Base-by-base conservation (phyloP, 1,140 invertebrate species). In the Monochamus saltuarius region DNA sequence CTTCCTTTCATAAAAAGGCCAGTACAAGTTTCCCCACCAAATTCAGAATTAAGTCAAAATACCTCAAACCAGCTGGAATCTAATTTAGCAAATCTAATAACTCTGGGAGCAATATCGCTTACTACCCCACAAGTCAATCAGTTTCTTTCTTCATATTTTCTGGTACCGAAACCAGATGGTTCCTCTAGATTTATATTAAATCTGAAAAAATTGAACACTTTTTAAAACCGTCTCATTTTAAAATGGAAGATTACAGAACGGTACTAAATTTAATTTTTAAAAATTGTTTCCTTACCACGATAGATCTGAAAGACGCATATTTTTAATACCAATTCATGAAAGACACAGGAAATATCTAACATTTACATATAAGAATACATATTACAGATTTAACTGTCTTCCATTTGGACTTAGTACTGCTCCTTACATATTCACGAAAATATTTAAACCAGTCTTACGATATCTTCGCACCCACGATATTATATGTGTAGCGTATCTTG, bases 261-360 rank as follows among this genome's bases (percentile, higher is more conserved):
- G 61, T 46, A 11, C 16, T 8, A 29, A 14, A 46, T 8, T n/a
- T 68, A 54, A 65, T 73, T 19, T 56, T 45, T 8, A 37, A 17
- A 39, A 46, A 64, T 46, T 64, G 49, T 37, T 72, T 46, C 47
- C 65, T 73, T 62, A 59, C 51, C 8, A 57, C 66, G 7, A 54
- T 74, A 19, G 71, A 74, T 50, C 45, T 71, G 17, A 59, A 69
- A 67, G 69, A 74, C 55, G 70, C 64, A 2, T 74, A 71, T 70
- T 63, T 63, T 22, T 63, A n/a, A 22, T 73, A 13, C 49, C 36
- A 11, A 43, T 58, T 47, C 3, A 47, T 40, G 13, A 19, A 16
- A 37, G 6, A n/a, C 13, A 29, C 45, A 54, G 42, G 35, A 70
- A 70, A 54, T 69, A 61, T 53, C 50, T 70, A 37, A 40, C 64